Base-by-base conservation (phyloP, 2,888 invertebrate genomes). In the Drosophila meridionalis region DNA sequence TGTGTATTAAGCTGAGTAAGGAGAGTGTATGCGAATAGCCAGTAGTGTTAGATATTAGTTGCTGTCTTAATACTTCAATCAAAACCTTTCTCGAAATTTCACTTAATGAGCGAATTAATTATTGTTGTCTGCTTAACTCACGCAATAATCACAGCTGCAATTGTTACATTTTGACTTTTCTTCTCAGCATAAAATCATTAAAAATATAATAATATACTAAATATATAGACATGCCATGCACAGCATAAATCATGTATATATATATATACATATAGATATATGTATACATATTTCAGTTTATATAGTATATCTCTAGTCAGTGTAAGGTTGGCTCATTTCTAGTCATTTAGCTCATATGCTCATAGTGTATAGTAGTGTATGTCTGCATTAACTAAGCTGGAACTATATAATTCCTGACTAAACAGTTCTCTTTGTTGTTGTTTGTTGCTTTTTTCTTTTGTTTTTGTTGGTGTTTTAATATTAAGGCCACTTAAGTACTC, bases 401-500 rank as follows among this genome's bases (percentile, higher is more conserved):
- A 72, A 73, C 40, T 47, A 30, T 5, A 26, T 40, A 8, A 36
- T 62, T 65, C 65, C 65, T 53, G 61, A 60, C 68, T 76, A 59
- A 58, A 36, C 11, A 38, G 32, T 34, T 43, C 42, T 8, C 20
- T 26, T 32, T 32, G 26, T 28, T 20, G 9, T 26, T 26, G 14
- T 60, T 26, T 48, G 14, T 55, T 42, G 36, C n/a, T 28, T 36
- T 47, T n/a, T 8, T 12, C 4, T 50, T 5, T 20, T 60, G 40
- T 40, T 50, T n/a, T 47, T 30, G 34, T 14, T 26, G 7, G 20
- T 26, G 11, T 36, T 55, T 61, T 52, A 68, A 61, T 66, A 40
- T 69, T 79, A 87, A 84, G 87, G 83, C 62, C 87, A 87, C 81
- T 87, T 87, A 83, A 85, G 76, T 84, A 81, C 85, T 67, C 52